These are phyloP conservation scores for Neotoma lepida DNA, from an alignment of 2,113 vertebrate species.

Conservation along the genomic window DNA sequence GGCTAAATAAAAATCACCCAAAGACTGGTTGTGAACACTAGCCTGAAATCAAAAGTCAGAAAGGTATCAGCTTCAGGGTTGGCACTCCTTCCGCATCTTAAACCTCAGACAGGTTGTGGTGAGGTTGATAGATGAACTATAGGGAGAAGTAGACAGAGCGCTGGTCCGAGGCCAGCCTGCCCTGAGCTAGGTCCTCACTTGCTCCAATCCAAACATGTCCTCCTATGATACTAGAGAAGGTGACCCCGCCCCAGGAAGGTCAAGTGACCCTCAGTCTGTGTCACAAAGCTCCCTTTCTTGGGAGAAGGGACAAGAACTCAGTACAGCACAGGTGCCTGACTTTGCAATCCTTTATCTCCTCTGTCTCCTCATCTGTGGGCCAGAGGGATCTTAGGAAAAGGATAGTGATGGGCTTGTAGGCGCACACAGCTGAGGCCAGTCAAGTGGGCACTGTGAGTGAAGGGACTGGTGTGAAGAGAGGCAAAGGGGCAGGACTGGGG, in stretches of 20 bases:
- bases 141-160: accelerated
- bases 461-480: too few relatives aligned
- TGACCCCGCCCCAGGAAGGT: background rate
- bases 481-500: background rate
- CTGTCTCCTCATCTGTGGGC: background rate
- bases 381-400: background rate
- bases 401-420: background rate
- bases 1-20: background rate
- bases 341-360: background rate
- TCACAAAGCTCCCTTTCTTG: background rate
- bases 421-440: background rate
- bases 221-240: background rate
- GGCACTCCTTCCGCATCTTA: background rate
- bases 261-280: background rate
- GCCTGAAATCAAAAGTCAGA: background rate
- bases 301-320: background rate
- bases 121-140: background rate
- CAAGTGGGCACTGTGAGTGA: accelerated
- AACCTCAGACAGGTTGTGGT: too few relatives aligned
- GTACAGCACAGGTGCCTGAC: background rate
- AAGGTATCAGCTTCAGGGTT: accelerated
- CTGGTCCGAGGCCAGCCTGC: background rate
- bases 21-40: background rate
- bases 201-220: background rate
- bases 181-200: background rate